Evolutionary conservation across 2,113 vertebrate species (phyloP), one percentile per base, ranked within the genome.

Genomic region (Centropus bengalensis): DNA sequence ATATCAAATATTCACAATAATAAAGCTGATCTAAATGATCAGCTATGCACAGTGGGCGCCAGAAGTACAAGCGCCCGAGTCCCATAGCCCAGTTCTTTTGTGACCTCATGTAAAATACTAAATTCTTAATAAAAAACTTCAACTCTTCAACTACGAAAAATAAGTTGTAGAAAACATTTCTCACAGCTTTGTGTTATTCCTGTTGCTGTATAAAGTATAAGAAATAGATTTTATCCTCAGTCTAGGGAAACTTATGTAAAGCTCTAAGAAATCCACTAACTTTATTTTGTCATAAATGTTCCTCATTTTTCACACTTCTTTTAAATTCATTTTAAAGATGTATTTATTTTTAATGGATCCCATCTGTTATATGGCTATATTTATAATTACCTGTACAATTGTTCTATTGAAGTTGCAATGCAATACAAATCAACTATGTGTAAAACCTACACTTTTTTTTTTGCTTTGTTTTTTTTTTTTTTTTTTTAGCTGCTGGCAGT

Each of bases 41-140:
- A 32, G 92, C 59, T 22, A 45, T 14, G 13, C 3, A 1, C 1
- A 1, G 49, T 17, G 49, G 55, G n/a, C 5, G 42, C 33, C 62
- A 54, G 71, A 70, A 63, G 15, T 4, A 12, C 40, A 21, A 74
- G 23, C 1, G 22, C 21, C 32, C 5, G 23, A 59, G 69, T 17
- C 42, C 60, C 45, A 3, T 17, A 14, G 33, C 54, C 75, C 0
- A 2, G 19, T 14, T 22, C 68, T n/a, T n/a, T n/a, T 2, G 1
- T 8, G 5, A 32, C 32, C 28, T 91, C 4, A 0, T 27, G 36
- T 24, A n/a, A 30, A 26, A 49, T 3, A 18, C 16, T 2, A 2
- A 24, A 15, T 40, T 62, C 49, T 68, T 36, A 9, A 58, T 38
- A 42, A 74, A 27, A 11, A 8, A 8, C 42, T 22, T 62, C 27